phyloP scores from a whole-genome alignment of 2,797 vertebrate species.

The Clarias fuscus region DNA sequence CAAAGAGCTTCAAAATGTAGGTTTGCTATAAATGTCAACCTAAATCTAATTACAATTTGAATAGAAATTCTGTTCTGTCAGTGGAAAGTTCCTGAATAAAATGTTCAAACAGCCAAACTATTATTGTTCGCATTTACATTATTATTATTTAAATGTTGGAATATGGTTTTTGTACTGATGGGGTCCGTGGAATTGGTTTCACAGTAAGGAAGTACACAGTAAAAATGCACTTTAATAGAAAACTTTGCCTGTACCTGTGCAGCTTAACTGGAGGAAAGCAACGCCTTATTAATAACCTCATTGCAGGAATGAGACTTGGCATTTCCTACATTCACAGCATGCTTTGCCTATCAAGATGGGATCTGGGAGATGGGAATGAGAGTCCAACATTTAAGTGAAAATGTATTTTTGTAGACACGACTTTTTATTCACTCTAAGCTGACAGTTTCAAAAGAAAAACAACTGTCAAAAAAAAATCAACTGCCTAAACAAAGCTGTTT shows the following conservation, averaged over 20 bases:
- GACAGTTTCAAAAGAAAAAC: constrained; percentile 24
- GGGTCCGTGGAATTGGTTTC: neutral
- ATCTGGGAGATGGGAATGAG: neutral
- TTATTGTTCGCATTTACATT: neutral
- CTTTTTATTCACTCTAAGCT: constrained; percentile 5
- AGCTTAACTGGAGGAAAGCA: neutral
- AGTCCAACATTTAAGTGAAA: constrained; percentile 21
- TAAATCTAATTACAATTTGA: neutral
- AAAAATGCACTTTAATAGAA: neutral
- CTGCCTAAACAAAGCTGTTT: constrained; percentile 22
- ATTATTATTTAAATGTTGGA: neutral
- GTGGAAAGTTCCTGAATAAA: neutral
- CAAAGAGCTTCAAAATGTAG: neutral
- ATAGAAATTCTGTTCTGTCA: neutral
- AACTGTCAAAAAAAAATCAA: constrained; percentile 35
- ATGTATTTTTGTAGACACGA: constrained; percentile 15
- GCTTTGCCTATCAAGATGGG: constrained; percentile 52
- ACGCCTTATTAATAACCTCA: constrained; percentile 63
- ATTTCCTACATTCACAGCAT: constrained; percentile 69
- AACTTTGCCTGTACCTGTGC: neutral
- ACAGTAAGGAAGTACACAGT: neutral
- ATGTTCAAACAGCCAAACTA: neutral
- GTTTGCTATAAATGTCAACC: neutral
- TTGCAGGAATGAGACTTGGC: constrained; percentile 73
- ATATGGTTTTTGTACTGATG: neutral